Evolutionary conservation across 2,888 invertebrate species (phyloP), one percentile per base, ranked within the genome.

Genomic region (Clostera curtula): DNA sequence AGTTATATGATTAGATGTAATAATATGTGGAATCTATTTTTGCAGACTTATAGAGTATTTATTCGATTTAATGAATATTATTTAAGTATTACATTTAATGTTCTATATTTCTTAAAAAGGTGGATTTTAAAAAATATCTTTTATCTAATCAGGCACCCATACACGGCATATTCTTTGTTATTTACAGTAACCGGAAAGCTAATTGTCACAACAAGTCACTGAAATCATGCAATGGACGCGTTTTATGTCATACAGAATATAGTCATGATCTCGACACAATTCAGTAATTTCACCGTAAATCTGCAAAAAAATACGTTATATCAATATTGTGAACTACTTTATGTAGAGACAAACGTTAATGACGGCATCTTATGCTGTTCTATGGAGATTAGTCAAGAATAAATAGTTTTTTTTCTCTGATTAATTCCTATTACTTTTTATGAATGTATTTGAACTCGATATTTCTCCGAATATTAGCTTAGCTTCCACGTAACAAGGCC

Each of bases 301-400:
- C 69, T 75, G 79, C 74, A 73, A 79, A 80, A 80, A 80, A 80
- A n/a, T n/a, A n/a, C n/a, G n/a, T n/a, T 79, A 79, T 73, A 70
- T 65, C 62, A 59, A 69, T 64, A 65, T 57, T 67, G 61, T 71
- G 70, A 62, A 64, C 61, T 62, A 47, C 53, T 54, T 58, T 44
- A 60, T 59, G 50, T 56, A 53, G 57, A 57, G 60, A 64, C 57
- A 46, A 59, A 62, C 62, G 59, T 60, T 60, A 59, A 60, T 57
- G 66, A 67, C 58, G 60, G 75, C 70, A 73, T 74, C 64, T 56
- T 28, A 72, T 73, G 74, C 72, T 64, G 61, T 60, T 61, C 49
- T 49, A 59, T 57, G 70, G 57, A 64, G 63, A 62, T 54, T 59
- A 36, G 44, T 47, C 36, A 43, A 34, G 56, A 55, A 57, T 69